Base-by-base conservation (phyloP, 2,888 invertebrate species). In the Dicyrtoma fusca region DNA sequence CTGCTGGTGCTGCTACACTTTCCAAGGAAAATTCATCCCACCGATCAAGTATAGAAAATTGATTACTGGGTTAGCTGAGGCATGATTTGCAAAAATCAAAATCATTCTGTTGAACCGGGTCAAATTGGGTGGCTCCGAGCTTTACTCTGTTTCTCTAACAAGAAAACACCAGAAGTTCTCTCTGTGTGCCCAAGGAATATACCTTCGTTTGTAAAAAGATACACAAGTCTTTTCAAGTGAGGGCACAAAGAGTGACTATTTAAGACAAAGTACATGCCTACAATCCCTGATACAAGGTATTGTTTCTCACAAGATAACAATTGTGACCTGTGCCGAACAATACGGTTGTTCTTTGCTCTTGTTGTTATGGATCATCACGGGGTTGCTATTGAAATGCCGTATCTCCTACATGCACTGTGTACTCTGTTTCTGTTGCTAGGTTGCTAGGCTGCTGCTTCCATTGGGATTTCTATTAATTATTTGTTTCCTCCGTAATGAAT, bases 41-140 rank as follows among this genome's bases (percentile, higher is more conserved):
- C 63, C 47, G 25, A 63, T 47, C 19, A 66, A 53, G 55, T 53
- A 34, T 66, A 66, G 66, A 66, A 55, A 66, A 66, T 66, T 66
- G 66, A 66, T 66, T 66, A 55, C 53, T 66, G 66, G 53, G 66
- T 66, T 66, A 66, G 66, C 49, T 66, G 42, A 51, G 26, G 66
- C 53, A 66, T 66, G 66, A 66, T 66, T 66, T 66, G 66, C 66
- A 66, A 42, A 66, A 55, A 45, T 63, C 42, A 66, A 66, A 66
- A 55, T 53, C 53, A 53, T 55, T 55, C 66, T 66, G 49, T 53
- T 66, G 65, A 65, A 65, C 65, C 66, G 66, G 66, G 66, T 66
- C 66, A 66, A 51, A 51, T 66, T 66, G 66, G 66, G 66, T 66
- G 66, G 53, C 34, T 66, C 55, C 66, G 49, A 51, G 21, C 64